Evolutionary conservation across 1,140 invertebrate species (phyloP), one percentile per base, ranked within the genome.

Genomic region (Drosophila guanche): DNA sequence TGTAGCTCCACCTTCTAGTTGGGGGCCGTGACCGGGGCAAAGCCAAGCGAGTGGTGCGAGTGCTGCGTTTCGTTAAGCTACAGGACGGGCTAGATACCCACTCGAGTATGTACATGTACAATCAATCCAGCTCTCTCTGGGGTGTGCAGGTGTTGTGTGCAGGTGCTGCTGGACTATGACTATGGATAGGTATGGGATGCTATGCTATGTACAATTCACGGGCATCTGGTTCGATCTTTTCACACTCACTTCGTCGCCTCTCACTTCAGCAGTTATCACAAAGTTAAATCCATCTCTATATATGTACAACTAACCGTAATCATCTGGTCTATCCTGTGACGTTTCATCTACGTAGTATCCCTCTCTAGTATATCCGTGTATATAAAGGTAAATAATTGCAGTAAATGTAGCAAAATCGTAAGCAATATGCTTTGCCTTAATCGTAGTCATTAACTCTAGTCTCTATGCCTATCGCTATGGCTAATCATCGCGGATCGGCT

Each of bases 401-500:
- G 75, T 86, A 88, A 88, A 79, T 79, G 76, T 84, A 85, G 80
- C 80, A 85, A 85, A 85, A 85, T 85, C 80, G 77, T 88, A 88
- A 81, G 83, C 83, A 78, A 78, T 78, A 78, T 70, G 74, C 83
- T 84, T 75, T 88, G 83, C 61, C 81, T 61, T 81, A 88, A 88
- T 71, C 41, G 23, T 71, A 52, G 22, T 42, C 55, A 27, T 57
- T 60, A 70, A 42, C 63, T 42, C 56, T 81, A 81, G 16, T 45
- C n/a, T 20, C 16, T 47, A 63, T 29, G 41, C 1, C 41, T 58
- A 27, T 53, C 61, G 53, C 46, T 40, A 68, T 69, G 52, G 33
- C 33, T 37, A 37, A 33, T 69, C 56, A 69, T 69, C 66, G 55
- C 56, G 29, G 54, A 68, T 47, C 65, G 62, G 50, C 67, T 68